Percentiles rank a stretch among this genome's conserved stretches.
Evolutionary conservation across 1,140 invertebrate genomes (phyloP).

Genomic region (Telenomus remus): DNA sequence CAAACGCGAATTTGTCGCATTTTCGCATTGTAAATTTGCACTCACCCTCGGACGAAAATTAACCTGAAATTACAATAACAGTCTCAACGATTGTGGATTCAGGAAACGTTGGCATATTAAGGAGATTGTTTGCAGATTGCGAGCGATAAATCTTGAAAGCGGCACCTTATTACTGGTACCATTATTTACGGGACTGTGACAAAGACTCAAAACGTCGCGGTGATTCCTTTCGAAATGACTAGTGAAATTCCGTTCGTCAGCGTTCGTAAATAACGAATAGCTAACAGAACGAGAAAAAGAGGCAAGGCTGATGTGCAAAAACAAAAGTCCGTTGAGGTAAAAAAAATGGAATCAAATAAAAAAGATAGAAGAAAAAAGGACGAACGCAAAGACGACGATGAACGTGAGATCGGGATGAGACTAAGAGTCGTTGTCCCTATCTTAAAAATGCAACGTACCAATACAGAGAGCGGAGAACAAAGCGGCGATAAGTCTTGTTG

Average conservation of each 20-base stretch:
- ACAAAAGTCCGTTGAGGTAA: conserved; percentile 36
- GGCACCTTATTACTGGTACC: conserved; percentile 50
- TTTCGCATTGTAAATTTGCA: no score
- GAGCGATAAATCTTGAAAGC: conserved; percentile 50
- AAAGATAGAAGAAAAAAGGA: conserved; percentile 37
- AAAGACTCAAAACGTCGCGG: conserved; percentile 56
- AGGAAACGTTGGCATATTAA: conserved; percentile 5
- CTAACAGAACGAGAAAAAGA: conserved; percentile 26
- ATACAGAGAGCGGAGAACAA: conserved; percentile 53
- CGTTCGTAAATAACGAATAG: conserved; percentile 45
- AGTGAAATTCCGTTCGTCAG: conserved; percentile 53
- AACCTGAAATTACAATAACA: no score
- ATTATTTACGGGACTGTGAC: conserved; percentile 60
- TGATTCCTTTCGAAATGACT: conserved; percentile 59
- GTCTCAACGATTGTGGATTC: no score
- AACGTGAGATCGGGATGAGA: conserved; percentile 55
- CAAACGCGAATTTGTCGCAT: conserved; percentile 11
- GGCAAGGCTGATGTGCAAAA: conserved; percentile 28
- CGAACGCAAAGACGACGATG: conserved; percentile 48
- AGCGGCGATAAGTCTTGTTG: conserved; percentile 57
- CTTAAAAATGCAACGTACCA: conserved; percentile 57
- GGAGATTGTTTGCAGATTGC: conserved; percentile 18
- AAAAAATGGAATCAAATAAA: no score
- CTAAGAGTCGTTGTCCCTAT: conserved; percentile 60
- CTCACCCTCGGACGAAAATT: no score